Evolutionary conservation across 2,113 vertebrate genomes (phyloP).

Genomic region (Antennarius striatus): DNA sequence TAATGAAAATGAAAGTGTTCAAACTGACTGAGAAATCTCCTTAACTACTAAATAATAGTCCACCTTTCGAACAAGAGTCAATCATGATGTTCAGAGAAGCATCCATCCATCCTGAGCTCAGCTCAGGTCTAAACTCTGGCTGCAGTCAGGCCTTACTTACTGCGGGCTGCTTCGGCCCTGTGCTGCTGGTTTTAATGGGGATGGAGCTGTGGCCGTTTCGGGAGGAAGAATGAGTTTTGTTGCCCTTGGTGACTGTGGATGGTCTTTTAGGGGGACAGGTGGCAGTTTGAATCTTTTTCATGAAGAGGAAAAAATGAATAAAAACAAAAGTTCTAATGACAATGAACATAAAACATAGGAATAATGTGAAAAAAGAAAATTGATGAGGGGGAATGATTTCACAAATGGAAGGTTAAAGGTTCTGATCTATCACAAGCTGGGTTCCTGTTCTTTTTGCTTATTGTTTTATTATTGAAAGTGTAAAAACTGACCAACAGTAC

Average conservation of each 20-base stretch:
- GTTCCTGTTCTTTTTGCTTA: not conserved
- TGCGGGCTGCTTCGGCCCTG: conserved; percentile 73
- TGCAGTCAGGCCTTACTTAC: conserved; percentile 79
- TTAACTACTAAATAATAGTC: not conserved
- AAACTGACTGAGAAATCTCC: not conserved
- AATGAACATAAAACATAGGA: conserved; percentile 27
- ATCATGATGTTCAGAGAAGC: not conserved
- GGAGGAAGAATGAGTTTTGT: conserved; percentile 74
- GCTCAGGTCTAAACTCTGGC: conserved; percentile 9
- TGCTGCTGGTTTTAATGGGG: conserved; percentile 75
- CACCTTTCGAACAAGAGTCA: not conserved
- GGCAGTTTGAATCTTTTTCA: conserved; percentile 84
- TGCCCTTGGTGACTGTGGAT: conserved; percentile 77
- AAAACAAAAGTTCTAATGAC: conserved; percentile 49
- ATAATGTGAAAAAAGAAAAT: conserved; percentile 28
- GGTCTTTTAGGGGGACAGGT: conserved; percentile 79
- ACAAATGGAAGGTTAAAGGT: not conserved
- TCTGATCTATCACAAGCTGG: conserved; percentile 19
- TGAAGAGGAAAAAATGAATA: conserved; percentile 75
- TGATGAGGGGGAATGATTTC: not conserved
- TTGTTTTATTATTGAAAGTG: too few relatives aligned
- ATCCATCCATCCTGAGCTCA: not conserved
- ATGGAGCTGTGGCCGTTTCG: conserved; percentile 79
- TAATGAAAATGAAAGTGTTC: not conserved
- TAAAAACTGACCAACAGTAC: too few relatives aligned